Evolutionary conservation across 2,113 vertebrate species (phyloP), one percentile per base, ranked within the genome.

Genomic region (Rhinopithecus roxellana): DNA sequence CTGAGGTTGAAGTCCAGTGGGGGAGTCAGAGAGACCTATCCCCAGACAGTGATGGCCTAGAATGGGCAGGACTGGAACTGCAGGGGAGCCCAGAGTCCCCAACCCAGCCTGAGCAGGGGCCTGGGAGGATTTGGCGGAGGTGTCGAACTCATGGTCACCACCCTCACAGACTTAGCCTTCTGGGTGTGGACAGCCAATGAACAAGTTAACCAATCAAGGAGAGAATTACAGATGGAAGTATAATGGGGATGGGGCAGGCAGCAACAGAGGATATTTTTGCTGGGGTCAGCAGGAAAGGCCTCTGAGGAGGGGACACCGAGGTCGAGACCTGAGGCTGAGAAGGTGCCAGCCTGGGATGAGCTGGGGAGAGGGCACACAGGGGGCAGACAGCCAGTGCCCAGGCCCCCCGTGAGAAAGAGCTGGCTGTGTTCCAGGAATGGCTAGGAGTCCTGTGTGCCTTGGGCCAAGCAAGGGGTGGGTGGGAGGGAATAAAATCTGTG

Each of bases 371-470:
- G 50, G 86, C 35, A 16, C 12, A 6, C 48, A 0, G 35, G 22
- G 30, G 17, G 1, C 20, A 30, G 8, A 17, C 9, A 11, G 3
- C 30, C 70, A 2, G 10, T 0, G 5, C 6, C 1, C 9, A 2
- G 23, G 40, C 30, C 50, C 27, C 13, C 2, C 25, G 17, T 6
- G 80, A 55, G 52, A 67, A 35, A 38, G 12, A 30, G 22, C 50
- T 59, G 18, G 5, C 23, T 3, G 3, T 40, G 83, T n/a, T 72
- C 35, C 1, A 89, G 90, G 55, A 61, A 14, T 23, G 0, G 17
- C 25, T 13, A 43, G 27, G 55, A 77, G 55, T 55, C 16, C 2
- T 0, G 1, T 5, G 43, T n/a, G 74, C 64, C 82, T n/a, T 25
- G n/a, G 22, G 50, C 48, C 3, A 38, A 17, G 32, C 0, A 30